Conservation (phyloP, 2,797 vertebrate genomes). For the Triplophysa bombifrons region DNA sequence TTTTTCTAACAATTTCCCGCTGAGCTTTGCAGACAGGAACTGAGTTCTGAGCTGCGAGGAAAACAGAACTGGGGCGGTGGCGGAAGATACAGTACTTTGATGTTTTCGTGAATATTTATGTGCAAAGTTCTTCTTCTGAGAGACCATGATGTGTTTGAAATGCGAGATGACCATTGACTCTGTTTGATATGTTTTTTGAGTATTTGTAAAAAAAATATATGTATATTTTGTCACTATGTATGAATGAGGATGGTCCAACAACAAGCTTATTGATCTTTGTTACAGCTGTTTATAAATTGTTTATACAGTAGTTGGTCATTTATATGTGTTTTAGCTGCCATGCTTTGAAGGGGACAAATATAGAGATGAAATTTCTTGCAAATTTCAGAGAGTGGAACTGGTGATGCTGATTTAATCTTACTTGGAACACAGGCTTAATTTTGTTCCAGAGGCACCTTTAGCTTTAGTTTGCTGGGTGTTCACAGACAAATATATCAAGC, state of each 20-base stretch:
- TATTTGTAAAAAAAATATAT: not conserved
- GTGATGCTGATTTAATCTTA: too few species aligned
- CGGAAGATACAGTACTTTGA: slow-evolving; percentile 3
- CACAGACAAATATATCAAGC: too few species aligned
- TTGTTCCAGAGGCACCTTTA: too few species aligned
- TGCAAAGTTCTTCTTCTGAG: not conserved
- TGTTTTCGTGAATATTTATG: slow-evolving; percentile 9
- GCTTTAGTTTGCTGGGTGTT: too few species aligned
- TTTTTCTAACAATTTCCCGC: slow-evolving; percentile 60
- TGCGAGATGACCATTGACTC: not conserved
- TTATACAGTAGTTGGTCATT: too few species aligned
- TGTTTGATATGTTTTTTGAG: not conserved
- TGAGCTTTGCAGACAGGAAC: slow-evolving; percentile 59
- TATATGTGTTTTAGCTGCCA: too few species aligned
- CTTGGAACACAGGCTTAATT: too few species aligned
- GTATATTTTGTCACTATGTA: not conserved
- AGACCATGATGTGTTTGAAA: too few species aligned
- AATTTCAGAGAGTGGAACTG: too few species aligned
- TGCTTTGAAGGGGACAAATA: too few species aligned
- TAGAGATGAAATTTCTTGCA: too few species aligned
- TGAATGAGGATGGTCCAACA: not conserved
- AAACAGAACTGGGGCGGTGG: not conserved
- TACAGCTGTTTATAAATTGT: too few species aligned
- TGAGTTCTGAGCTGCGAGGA: slow-evolving; percentile 9
- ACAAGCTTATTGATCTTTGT: not conserved